Evolutionary conservation across 2,113 vertebrate species (phyloP).

Genomic region (Neolamprologus brichardi): DNA sequence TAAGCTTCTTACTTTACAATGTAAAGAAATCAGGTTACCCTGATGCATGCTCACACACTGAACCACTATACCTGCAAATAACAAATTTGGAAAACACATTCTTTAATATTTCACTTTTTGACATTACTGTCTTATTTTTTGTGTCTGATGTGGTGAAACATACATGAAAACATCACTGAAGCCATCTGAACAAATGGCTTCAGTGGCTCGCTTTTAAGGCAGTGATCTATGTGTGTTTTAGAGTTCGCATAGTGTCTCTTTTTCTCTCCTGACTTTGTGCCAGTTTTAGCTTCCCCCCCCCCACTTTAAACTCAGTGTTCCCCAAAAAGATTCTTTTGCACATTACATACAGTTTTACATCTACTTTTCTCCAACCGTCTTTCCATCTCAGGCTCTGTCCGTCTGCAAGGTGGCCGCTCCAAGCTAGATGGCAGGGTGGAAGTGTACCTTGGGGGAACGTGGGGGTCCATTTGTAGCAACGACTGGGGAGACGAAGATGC

Average conservation of each 20-base stretch:
- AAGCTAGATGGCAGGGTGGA: conserved; percentile 84
- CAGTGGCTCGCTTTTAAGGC: background rate
- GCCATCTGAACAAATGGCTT: background rate
- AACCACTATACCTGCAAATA: background rate
- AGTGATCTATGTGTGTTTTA: background rate
- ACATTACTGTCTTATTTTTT: background rate
- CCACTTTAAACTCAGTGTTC: background rate
- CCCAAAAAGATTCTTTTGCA: background rate
- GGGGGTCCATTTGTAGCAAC: conserved; percentile 79
- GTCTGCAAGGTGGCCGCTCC: conserved; percentile 77
- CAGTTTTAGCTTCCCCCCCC: rapidly evolving
- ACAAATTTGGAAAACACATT: background rate
- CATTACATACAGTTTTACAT: background rate
- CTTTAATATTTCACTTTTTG: background rate
- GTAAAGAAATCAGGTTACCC: background rate
- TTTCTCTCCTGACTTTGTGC: background rate
- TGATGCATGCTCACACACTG: background rate
- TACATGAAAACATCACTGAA: background rate
- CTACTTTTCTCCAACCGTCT: background rate
- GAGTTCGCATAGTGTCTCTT: background rate
- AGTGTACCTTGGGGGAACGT: conserved; percentile 77
- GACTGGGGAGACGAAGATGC: conserved; percentile 80
- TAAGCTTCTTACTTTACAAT: background rate
- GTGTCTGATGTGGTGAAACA: background rate
- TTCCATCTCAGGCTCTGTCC: conserved; percentile 73